A percentile compares a stretch with the other conserved stretches of the same genome.
Evolutionary conservation across 2,113 vertebrate genomes (phyloP).

Genomic region (Plecotus auritus): DNA sequence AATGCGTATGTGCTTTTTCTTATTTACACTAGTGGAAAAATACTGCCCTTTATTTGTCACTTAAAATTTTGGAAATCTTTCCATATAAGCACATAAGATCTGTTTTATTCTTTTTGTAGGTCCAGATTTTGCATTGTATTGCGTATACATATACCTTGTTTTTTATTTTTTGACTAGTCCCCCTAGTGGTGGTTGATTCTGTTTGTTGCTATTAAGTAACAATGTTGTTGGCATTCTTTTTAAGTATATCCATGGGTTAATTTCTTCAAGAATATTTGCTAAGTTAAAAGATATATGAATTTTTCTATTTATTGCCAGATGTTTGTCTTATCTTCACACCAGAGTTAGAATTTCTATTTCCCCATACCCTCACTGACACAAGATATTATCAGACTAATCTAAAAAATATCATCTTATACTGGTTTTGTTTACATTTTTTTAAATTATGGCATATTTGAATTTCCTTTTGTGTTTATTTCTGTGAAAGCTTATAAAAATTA

Average conservation of each 20-base stretch:
- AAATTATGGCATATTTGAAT: background rate
- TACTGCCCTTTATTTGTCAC: background rate
- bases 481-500: background rate
- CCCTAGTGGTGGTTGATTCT: background rate
- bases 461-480: slow-evolving; percentile 6
- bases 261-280: background rate
- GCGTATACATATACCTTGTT: background rate
- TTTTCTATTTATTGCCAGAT: background rate
- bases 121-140: background rate
- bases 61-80: slow-evolving; percentile 22
- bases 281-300: background rate
- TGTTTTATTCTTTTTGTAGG: background rate
- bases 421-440: background rate
- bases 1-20: background rate
- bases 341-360: background rate
- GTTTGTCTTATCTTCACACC: background rate
- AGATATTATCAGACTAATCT: background rate
- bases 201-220: slow-evolving; percentile 2
- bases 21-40: background rate
- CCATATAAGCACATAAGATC: background rate
- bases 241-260: background rate
- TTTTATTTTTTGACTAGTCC: background rate
- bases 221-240: background rate
- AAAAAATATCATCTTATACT: background rate
- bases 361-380: background rate